These are phyloP conservation scores for Xyliphius kryptos DNA, from an alignment of 2,113 vertebrate species.

Conservation along the genomic window DNA sequence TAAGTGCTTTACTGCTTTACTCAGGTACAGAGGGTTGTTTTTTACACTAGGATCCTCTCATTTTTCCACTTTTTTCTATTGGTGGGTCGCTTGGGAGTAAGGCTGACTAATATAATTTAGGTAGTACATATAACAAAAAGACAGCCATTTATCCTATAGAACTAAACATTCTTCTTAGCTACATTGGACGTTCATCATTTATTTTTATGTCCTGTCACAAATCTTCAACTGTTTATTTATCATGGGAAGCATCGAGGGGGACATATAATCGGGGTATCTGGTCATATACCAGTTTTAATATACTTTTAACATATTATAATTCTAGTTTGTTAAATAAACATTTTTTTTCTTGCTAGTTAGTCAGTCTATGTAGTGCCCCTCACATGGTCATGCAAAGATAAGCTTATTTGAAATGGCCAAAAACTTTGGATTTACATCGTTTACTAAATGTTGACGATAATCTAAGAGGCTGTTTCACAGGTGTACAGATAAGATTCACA, in stretches of 20 bases:
- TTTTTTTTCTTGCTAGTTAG: too few relatives aligned
- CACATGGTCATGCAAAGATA: too few relatives aligned
- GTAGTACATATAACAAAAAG: constrained; percentile 19
- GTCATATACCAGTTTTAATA: constrained; percentile 23
- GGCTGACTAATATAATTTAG: constrained; percentile 28
- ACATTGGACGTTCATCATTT: constrained; percentile 2
- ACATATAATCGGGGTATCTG: constrained; percentile 9
- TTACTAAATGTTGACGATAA: constrained; percentile 24
- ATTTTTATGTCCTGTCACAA: not conserved
- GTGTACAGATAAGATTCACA: constrained; percentile 26
- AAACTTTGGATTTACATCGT: constrained; percentile 27
- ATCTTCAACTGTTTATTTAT: constrained; percentile 21
- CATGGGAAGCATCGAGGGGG: constrained; percentile 11
- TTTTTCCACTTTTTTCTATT: constrained; percentile 38
- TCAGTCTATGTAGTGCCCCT: too few relatives aligned
- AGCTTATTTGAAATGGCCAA: constrained; percentile 23
- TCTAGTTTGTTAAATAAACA: too few relatives aligned
- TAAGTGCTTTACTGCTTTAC: constrained; percentile 47
- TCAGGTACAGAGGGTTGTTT: constrained; percentile 44
- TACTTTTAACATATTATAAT: constrained; percentile 36
- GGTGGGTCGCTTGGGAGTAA: constrained; percentile 32
- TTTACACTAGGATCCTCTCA: constrained; percentile 42
- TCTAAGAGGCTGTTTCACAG: constrained; percentile 20
- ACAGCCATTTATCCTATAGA: constrained; percentile 25
- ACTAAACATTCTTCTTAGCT: constrained; percentile 3